Conservation (phyloP, 2,113 vertebrate genomes). For the Furnarius figulus region DNA sequence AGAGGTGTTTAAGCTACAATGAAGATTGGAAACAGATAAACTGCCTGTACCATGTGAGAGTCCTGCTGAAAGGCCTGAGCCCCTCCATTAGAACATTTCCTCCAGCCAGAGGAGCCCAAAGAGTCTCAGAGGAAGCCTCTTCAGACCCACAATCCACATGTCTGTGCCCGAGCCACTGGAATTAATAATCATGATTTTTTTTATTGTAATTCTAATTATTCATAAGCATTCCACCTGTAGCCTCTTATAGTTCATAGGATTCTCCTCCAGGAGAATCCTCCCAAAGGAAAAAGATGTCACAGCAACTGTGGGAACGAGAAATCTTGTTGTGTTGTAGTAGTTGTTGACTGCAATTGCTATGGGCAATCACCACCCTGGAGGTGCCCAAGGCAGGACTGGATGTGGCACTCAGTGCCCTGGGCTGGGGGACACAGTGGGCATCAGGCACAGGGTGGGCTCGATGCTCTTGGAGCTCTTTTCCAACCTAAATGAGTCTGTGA, state of each 20-base stretch:
- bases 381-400: not conserved
- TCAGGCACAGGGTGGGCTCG: not conserved
- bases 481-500: not conserved
- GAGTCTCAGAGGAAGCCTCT: not conserved
- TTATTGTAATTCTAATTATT: not conserved
- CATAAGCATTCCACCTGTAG: not conserved
- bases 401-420: not conserved
- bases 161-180: not conserved
- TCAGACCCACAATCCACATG: not conserved
- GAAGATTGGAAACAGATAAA: not conserved
- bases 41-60: accelerated
- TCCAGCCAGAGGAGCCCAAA: not conserved
- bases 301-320: not conserved
- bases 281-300: not conserved
- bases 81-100: not conserved
- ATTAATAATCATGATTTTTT: not conserved
- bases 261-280: not conserved
- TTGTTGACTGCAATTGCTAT: not conserved
- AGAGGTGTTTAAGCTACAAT: not conserved
- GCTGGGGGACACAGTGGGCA: not conserved
- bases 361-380: not conserved
- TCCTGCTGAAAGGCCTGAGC: not conserved
- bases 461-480: not conserved
- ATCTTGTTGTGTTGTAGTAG: not conserved
- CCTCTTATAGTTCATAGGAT: not conserved